Percentiles rank a stretch among this genome's conserved stretches.
phyloP scores from a whole-genome alignment of 2,113 vertebrate genomes.

The Xiphophorus maculatus region DNA sequence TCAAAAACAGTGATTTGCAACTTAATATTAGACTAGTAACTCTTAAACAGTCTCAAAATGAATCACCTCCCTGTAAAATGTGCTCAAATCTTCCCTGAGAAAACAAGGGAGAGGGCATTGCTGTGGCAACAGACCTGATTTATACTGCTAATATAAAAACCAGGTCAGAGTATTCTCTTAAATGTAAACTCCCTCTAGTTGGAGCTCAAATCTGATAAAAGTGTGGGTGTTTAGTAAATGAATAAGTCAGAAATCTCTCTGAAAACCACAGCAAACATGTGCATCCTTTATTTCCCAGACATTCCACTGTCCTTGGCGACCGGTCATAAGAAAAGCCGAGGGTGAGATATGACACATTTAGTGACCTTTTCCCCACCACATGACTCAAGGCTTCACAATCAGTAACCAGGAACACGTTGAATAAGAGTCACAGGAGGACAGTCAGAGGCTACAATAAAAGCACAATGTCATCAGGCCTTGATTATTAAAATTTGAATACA shows the following conservation, averaged over 20 bases:
- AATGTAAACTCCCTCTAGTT: conserved; percentile 15
- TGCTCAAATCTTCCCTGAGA: conserved; percentile 7
- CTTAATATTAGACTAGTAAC: conserved; percentile 34
- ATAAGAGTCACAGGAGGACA: conserved; percentile 24
- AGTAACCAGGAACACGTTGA: conserved; percentile 12
- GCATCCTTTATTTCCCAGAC: conserved; percentile 13
- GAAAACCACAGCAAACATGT: not conserved
- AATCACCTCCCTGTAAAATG: conserved; percentile 22
- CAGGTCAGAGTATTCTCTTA: conserved; percentile 37
- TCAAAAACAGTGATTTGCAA: conserved; percentile 29
- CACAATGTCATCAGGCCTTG: conserved; percentile 9
- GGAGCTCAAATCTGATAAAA: conserved; percentile 11
- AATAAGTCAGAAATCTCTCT: conserved; percentile 2
- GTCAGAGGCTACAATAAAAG: conserved; percentile 31
- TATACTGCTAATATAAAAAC: conserved; percentile 44
- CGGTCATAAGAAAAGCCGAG: conserved; percentile 11
- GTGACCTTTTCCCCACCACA: conserved; percentile 37
- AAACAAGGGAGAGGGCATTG: conserved; percentile 18
- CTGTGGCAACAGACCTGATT: conserved; percentile 43
- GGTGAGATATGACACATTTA: conserved; percentile 32
- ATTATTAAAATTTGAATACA: conserved; percentile 42
- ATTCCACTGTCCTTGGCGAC: conserved; percentile 15
- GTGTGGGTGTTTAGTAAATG: conserved; percentile 1
- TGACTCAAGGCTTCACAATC: conserved; percentile 50
- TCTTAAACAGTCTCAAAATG: conserved; percentile 8